Conservation (phyloP, 2,888 invertebrate genomes). For the Drosophila paracracens region DNA sequence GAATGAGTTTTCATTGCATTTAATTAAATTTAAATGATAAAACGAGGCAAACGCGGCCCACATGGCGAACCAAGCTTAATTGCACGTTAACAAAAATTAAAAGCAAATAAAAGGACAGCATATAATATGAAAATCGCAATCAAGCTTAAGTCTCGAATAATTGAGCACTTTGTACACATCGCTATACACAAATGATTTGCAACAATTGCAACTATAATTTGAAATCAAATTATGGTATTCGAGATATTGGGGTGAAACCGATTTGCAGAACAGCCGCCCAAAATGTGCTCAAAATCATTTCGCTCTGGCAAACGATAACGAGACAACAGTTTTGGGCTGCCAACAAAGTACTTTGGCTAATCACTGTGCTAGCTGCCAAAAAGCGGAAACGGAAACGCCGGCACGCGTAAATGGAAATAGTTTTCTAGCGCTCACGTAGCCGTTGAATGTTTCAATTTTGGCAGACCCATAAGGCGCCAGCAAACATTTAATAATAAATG, state of each 20-base stretch:
- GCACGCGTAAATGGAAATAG: slow-evolving; percentile 53
- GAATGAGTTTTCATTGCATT: slow-evolving; percentile 68
- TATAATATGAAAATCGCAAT: slow-evolving; percentile 41
- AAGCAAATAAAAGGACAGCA: slow-evolving; percentile 39
- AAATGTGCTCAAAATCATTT: not conserved
- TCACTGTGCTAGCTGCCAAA: slow-evolving; percentile 57
- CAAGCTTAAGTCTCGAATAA: slow-evolving; percentile 49
- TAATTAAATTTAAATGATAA: slow-evolving; percentile 72
- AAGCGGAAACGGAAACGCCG: slow-evolving; percentile 52
- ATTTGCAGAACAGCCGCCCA: slow-evolving; percentile 3
- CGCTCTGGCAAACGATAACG: slow-evolving; percentile 13
- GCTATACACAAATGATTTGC: slow-evolving; percentile 17
- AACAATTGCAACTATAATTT: slow-evolving; percentile 15
- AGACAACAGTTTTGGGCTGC: slow-evolving; percentile 31
- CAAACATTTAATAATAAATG: slow-evolving; percentile 72
- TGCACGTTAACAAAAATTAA: slow-evolving; percentile 68
- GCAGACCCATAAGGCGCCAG: slow-evolving; percentile 64
- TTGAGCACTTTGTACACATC: slow-evolving; percentile 38
- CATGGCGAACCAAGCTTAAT: slow-evolving; percentile 57
- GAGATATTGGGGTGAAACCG: slow-evolving; percentile 4
- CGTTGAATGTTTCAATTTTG: slow-evolving; percentile 76
- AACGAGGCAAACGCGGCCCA: slow-evolving; percentile 24
- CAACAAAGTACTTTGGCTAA: slow-evolving; percentile 70
- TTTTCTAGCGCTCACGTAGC: slow-evolving; percentile 59
- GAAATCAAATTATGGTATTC: slow-evolving; percentile 3